Base-by-base conservation (phyloP, 2,888 invertebrate genomes). In the Clostera curtula region DNA sequence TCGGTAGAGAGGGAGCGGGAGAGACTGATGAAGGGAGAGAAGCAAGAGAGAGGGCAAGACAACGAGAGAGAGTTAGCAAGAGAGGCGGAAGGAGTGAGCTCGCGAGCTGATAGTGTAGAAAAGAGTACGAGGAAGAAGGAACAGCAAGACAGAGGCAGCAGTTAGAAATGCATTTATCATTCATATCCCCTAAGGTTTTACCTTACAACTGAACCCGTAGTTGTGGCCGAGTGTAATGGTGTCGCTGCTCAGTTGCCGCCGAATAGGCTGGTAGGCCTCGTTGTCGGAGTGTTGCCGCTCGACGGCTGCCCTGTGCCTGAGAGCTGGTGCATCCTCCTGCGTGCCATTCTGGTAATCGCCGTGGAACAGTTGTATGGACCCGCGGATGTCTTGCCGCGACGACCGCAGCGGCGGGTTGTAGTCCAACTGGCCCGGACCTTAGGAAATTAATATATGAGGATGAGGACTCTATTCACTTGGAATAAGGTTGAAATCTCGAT, bases 381-480 rank as follows among this genome's bases (percentile, higher is more conserved):
- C 90, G 39, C 89, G 85, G 22, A 90, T 90, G 74, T 93, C 93
- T 48, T 92, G 91, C 17, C 90, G 85, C 19, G 91, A 89, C 6
- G 93, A 92, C 26, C 93, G 87, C 1, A 90, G 86, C 0, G 90
- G 89, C 16, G 89, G 85, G 27, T 90, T 89, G 36, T 90, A 89
- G 34, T 91, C 90, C 19, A 86, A 49, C 1, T 82, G 84, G 36
- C 73, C 84, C 84, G 64, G 0, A 19, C 23, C 14, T 11, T 23
- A 23, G 19, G 1, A 11, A 13, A 8, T 7, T 2, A 25, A 18
- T 18, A 4, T 5, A 15, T 6, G 6, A 15, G n/a, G n/a, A n/a
- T n/a, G n/a, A n/a, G n/a, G n/a, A n/a, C n/a, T n/a, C n/a, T n/a
- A n/a, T n/a, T n/a, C n/a, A n/a, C n/a, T n/a, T n/a, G n/a, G n/a